phyloP scores from a whole-genome alignment of 1,140 invertebrate species.

The Aphelinus certus region DNA sequence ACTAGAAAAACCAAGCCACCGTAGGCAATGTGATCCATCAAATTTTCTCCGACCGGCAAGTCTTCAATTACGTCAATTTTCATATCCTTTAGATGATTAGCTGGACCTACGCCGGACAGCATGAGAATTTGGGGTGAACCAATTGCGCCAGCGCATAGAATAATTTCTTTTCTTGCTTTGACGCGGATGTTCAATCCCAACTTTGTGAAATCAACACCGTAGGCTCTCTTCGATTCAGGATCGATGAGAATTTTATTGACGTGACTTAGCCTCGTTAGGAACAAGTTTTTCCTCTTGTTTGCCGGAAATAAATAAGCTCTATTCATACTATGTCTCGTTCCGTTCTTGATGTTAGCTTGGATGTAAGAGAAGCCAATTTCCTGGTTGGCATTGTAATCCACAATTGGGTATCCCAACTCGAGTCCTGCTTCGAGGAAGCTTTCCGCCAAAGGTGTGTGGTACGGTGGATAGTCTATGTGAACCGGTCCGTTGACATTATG shows the following conservation, averaged over 20 bases:
- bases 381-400: constrained; percentile 59
- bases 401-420: constrained; percentile 58
- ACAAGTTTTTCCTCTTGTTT: constrained; percentile 73
- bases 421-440: constrained; percentile 59
- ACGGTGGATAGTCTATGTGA: constrained; percentile 65
- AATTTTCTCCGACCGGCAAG: constrained; percentile 71
- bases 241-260: constrained; percentile 71
- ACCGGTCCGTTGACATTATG: constrained; percentile 55
- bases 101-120: constrained; percentile 78
- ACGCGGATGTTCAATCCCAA: constrained; percentile 56
- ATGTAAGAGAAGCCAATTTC: constrained; percentile 66
- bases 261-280: constrained; percentile 71
- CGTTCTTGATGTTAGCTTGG: constrained; percentile 65
- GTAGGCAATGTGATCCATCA: constrained; percentile 72
- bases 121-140: constrained; percentile 75
- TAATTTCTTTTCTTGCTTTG: constrained; percentile 70
- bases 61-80: constrained; percentile 68
- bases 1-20: constrained; percentile 49
- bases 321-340: constrained; percentile 73
- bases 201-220: constrained; percentile 58
- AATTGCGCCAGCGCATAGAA: constrained; percentile 71
- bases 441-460: constrained; percentile 51
- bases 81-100: constrained; percentile 71
- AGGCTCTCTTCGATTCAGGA: constrained; percentile 58
- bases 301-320: constrained; percentile 71